Evolutionary conservation across 2,797 vertebrate species (phyloP), one percentile per base, ranked within the genome.

Genomic region (Borostomias antarcticus): DNA sequence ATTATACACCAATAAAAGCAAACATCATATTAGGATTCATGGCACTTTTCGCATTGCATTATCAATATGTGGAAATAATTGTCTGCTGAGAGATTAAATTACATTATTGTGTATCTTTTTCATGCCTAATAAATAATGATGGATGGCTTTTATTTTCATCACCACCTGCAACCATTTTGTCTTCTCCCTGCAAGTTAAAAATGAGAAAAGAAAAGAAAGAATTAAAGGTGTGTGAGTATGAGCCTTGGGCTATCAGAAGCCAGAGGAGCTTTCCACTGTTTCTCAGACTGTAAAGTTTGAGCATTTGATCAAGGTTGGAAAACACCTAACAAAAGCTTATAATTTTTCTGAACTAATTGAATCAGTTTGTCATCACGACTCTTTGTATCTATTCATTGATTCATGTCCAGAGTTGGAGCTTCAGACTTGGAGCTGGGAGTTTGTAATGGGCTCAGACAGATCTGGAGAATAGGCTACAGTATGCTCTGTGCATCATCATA

Each of bases 111-210:
- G 96, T 97, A 97, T 98, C 96, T 98, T 98, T 98, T 98, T 96
- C 96, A 98, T 95, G 96, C 95, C 94, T 98, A 98, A 99, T 98
- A 99, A 98, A 99, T 98, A 99, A 98, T 99, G 97, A 99, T 99
- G 97, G 97, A 99, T 99, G 95, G 95, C 94, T 97, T 95, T 98
- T 98, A 99, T 98, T 97, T 99, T 96, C 96, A 96, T 97, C 96
- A 95, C 93, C 97, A 99, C 97, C 97, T 99, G 97, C 95, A 98
- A 98, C 96, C 97, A 94, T 98, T 98, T 96, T 95, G 96, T 95
- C 95, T 95, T 92, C 93, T 90, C 82, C 90, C 94, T 92, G 94
- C 95, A 94, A 96, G 95, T 91, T 93, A 93, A 94, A 95, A 95
- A 95, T 94, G 95, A 95, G 95, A 93, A 94, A 92, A 95, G 57